Conservation (phyloP, 2,113 vertebrate species). For the Boulengeromyrus knoepffleri region DNA sequence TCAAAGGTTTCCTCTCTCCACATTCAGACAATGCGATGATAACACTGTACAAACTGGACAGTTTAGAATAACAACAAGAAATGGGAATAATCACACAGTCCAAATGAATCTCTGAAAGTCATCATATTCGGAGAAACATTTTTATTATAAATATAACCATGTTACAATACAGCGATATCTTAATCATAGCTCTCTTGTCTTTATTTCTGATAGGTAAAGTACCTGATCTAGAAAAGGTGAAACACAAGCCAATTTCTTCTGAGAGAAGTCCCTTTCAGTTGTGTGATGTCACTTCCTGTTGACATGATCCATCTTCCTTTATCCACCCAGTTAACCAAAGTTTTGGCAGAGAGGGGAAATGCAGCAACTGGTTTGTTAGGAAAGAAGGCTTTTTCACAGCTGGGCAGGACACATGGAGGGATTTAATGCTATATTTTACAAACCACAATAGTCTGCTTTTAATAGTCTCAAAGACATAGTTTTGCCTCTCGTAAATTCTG, state of each 20-base stretch:
- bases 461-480: slow-evolving; percentile 23
- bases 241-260: neutral
- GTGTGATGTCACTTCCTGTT: slow-evolving; percentile 12
- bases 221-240: neutral
- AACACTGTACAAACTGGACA: neutral
- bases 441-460: slow-evolving; percentile 18
- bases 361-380: neutral
- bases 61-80: neutral
- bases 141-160: neutral
- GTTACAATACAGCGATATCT: neutral
- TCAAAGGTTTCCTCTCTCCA: neutral
- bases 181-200: neutral
- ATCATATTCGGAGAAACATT: neutral
- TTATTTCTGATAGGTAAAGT: neutral
- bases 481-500: slow-evolving; percentile 18
- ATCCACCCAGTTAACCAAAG: neutral
- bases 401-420: neutral
- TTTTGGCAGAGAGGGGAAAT: neutral
- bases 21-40: neutral
- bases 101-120: neutral
- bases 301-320: neutral
- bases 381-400: slow-evolving; percentile 14
- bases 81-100: neutral
- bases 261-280: neutral
- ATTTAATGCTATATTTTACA: slow-evolving; percentile 17